phyloP scores from a whole-genome alignment of 2,797 vertebrate genomes.

The Percopsis omiscomaycus region DNA sequence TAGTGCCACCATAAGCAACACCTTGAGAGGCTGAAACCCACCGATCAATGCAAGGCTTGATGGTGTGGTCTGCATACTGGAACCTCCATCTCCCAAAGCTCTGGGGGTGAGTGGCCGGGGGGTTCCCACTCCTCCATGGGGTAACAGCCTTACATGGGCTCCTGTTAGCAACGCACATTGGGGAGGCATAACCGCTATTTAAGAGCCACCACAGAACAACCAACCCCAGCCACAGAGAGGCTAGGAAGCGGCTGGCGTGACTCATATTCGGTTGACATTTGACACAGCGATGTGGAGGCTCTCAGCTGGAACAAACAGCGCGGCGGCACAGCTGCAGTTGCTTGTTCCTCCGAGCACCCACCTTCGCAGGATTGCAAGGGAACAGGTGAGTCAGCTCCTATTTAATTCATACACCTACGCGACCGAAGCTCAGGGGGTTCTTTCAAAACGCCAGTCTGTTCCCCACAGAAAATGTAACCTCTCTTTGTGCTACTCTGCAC shows the following conservation, averaged over 20 bases:
- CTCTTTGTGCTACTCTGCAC: conserved; percentile 16
- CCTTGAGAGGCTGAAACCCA: conserved; percentile 56
- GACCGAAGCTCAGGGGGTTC: conserved; percentile 33
- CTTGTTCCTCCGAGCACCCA: conserved; percentile 26
- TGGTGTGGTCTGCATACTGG: conserved; percentile 44
- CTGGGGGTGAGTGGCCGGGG: conserved; percentile 26
- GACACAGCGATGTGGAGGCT: conserved; percentile 53
- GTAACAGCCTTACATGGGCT: conserved; percentile 15
- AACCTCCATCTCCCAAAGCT: conserved; percentile 40
- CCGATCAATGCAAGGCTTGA: conserved; percentile 64
- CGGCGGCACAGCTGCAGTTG: conserved; percentile 47
- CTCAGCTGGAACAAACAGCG: conserved; percentile 60
- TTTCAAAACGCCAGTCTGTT: conserved; percentile 38
- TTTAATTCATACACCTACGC: conserved; percentile 63
- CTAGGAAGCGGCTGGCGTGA: conserved; percentile 36
- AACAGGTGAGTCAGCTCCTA: conserved; percentile 35
- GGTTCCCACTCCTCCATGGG: conserved; percentile 14
- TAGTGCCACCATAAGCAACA: conserved; percentile 30
- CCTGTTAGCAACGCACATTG: conserved; percentile 19
- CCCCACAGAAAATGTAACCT: conserved; percentile 34
- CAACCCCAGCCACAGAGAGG: not conserved
- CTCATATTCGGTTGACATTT: conserved; percentile 63
- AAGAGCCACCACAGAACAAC: no score
- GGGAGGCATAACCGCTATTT: not conserved
- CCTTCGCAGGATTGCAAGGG: not conserved